These are phyloP conservation scores for Camponotus floridanus DNA, from an alignment of 1,140 invertebrate genomes.

Conservation along the genomic window DNA sequence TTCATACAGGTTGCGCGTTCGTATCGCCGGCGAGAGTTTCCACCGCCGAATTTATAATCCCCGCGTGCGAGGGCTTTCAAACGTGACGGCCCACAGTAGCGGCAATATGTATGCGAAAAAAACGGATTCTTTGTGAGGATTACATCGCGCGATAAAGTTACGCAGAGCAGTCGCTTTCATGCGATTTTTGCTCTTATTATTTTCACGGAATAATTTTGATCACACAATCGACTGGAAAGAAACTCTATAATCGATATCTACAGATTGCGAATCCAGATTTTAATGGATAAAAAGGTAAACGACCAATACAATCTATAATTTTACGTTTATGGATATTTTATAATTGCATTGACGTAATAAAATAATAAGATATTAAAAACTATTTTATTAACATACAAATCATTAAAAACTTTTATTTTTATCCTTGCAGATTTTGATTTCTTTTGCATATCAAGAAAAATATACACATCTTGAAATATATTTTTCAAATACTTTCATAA, in stretches of 20 bases:
- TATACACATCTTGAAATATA: not conserved
- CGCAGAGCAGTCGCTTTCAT: not conserved
- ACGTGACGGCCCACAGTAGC: constrained; percentile 43
- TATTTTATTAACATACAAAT: too few species aligned
- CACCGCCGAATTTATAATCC: constrained; percentile 55
- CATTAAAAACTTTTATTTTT: not conserved
- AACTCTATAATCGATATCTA: constrained; percentile 21
- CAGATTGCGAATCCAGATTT: constrained; percentile 17
- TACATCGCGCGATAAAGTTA: constrained; percentile 27
- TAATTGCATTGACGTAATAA: too few species aligned
- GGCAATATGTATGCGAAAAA: constrained; percentile 6
- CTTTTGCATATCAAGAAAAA: not conserved
- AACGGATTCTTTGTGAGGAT: constrained; percentile 22
- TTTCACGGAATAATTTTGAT: constrained; percentile 45
- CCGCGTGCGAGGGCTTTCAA: constrained; percentile 47
- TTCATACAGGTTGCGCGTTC: constrained; percentile 48
- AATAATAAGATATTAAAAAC: too few species aligned
- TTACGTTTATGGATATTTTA: not conserved
- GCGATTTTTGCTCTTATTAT: constrained; percentile 37
- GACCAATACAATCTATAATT: not conserved
- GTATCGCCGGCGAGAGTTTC: constrained; percentile 32
- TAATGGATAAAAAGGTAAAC: not conserved
- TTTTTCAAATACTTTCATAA: not conserved
- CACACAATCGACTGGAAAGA: not conserved
- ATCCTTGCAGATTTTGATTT: not conserved